Conservation (phyloP, 2,888 invertebrate species). For the Eilema depressum region DNA sequence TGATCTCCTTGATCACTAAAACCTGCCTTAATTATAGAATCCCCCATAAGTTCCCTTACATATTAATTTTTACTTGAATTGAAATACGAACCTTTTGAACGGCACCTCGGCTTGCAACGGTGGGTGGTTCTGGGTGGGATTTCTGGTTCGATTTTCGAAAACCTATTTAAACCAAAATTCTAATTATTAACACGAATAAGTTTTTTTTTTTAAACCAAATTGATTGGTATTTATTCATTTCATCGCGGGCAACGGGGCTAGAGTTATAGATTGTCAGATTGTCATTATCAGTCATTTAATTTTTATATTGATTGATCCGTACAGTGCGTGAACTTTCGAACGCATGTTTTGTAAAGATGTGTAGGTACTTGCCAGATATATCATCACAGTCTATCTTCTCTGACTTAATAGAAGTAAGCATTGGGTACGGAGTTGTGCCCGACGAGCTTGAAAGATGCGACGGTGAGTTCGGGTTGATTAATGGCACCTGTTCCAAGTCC, state of each 20-base stretch:
- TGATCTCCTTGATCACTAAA: no score
- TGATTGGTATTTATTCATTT: no score
- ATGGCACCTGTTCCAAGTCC: constrained; percentile 91
- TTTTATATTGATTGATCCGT: no score
- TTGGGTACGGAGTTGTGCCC: constrained; percentile 70
- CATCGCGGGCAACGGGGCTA: no score
- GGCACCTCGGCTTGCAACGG: constrained; percentile 71
- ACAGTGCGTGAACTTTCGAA: no score
- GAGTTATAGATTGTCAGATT: no score
- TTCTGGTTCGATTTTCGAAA: constrained; percentile 62
- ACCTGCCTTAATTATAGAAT: no score
- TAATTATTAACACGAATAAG: neutral
- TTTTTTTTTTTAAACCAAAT: no score
- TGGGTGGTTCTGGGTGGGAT: constrained; percentile 68
- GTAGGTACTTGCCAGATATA: constrained; percentile 59
- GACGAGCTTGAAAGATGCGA: constrained; percentile 75
- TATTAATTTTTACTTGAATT: neutral
- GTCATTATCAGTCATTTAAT: no score
- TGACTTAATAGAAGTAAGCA: constrained; percentile 56
- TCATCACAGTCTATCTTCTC: constrained; percentile 28
- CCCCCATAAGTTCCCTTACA: neutral
- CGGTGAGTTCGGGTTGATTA: constrained; percentile 86
- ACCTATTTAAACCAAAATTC: constrained; percentile 43
- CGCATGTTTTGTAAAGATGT: neutral
- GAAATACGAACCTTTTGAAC: constrained; percentile 68